A percentile compares a stretch with the other conserved stretches of the same genome.
These are phyloP conservation scores for Pterostichus niger DNA, from an alignment of 2,888 invertebrate species.

Conservation along the genomic window DNA sequence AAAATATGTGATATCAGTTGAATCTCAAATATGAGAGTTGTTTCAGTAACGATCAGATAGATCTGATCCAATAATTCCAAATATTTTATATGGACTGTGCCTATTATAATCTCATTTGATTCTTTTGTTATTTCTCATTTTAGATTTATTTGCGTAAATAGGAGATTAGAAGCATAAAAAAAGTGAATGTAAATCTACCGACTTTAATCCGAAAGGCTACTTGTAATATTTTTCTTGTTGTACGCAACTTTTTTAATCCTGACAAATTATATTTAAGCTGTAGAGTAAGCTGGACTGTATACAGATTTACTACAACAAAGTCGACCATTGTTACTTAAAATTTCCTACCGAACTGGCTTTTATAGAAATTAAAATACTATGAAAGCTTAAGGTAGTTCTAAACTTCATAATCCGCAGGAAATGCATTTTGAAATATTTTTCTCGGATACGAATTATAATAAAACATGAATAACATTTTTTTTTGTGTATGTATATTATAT, in stretches of 20 bases:
- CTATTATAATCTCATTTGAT: background rate
- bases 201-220: constrained; percentile 34
- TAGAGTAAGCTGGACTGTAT: constrained; percentile 31
- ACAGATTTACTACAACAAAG: constrained; percentile 40
- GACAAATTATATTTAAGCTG: constrained; percentile 48
- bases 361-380: constrained; percentile 23
- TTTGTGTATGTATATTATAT: too few relatives aligned
- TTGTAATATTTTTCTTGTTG: constrained; percentile 37
- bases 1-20: too few relatives aligned
- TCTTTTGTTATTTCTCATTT: background rate
- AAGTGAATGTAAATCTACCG: constrained; percentile 14
- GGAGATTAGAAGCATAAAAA: background rate
- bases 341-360: background rate
- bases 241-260: constrained; percentile 48
- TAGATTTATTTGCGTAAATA: constrained; percentile 7
- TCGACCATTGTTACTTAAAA: constrained; percentile 31
- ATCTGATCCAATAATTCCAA: too few relatives aligned
- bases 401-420: background rate
- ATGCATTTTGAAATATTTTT: too few relatives aligned
- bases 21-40: too few relatives aligned
- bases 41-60: too few relatives aligned
- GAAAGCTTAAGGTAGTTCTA: background rate
- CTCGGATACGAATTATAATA: too few relatives aligned
- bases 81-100: too few relatives aligned
- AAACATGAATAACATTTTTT: too few relatives aligned